Percentiles rank a stretch among this genome's conserved stretches.
Evolutionary conservation across 2,888 invertebrate genomes (phyloP).

Genomic region (Galeopsomyia nigrocyanea): DNA sequence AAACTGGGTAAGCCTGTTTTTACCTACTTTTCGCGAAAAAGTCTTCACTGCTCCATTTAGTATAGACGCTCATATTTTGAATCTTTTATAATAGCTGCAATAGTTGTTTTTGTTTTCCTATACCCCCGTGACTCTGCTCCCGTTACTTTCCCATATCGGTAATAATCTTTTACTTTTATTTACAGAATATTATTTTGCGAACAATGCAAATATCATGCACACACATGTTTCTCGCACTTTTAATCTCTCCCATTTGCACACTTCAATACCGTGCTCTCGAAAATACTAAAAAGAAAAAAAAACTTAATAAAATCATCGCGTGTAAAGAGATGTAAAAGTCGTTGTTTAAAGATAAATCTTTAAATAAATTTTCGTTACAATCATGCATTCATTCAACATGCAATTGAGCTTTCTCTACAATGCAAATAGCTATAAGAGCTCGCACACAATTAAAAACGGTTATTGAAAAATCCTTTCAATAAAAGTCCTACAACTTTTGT

Average conservation of each 20-base stretch:
- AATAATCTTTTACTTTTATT: constrained; percentile 39
- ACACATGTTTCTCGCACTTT: constrained; percentile 16
- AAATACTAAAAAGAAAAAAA: constrained; percentile 26
- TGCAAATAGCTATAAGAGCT: constrained; percentile 1
- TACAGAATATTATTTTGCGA: constrained; percentile 39
- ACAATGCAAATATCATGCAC: constrained; percentile 28
- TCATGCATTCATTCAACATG: not conserved
- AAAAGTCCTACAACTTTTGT: constrained; percentile 30
- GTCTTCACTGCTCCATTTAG: constrained; percentile 10
- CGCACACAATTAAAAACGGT: constrained; percentile 19
- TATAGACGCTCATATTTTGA: constrained; percentile 20
- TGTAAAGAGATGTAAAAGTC: constrained; percentile 29
- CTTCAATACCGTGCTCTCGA: constrained; percentile 24
- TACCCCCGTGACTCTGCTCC: not conserved
- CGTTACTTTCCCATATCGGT: not conserved
- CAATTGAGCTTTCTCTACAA: constrained; percentile 8
- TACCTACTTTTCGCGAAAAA: constrained; percentile 18
- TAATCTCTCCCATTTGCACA: not conserved
- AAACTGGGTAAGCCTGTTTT: constrained; percentile 21
- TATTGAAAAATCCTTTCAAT: constrained; percentile 13
- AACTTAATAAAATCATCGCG: constrained; percentile 32
- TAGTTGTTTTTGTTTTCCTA: not conserved
- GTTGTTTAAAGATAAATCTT: constrained; percentile 19
- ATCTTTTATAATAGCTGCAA: constrained; percentile 28
- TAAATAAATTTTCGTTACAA: constrained; percentile 1